Conservation (phyloP, 2,888 invertebrate species). For the Trichopria drosophilae region DNA sequence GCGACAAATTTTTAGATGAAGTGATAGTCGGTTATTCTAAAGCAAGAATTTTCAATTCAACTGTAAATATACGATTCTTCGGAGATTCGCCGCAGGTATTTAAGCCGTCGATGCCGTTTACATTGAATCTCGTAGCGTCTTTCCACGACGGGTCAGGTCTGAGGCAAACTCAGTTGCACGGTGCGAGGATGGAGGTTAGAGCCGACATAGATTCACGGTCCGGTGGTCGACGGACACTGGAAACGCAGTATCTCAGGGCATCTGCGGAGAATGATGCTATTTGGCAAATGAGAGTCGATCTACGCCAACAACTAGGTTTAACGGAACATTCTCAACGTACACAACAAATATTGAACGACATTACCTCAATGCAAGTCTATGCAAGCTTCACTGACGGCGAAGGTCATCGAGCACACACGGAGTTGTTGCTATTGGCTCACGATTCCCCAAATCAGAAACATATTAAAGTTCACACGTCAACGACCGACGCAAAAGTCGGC, state of each 20-base stretch:
- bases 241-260: constrained; percentile 65
- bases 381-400: constrained; percentile 72
- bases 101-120: constrained; percentile 92
- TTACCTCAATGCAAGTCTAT: constrained; percentile 69
- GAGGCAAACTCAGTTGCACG: constrained; percentile 65
- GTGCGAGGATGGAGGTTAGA: constrained; percentile 70
- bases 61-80: constrained; percentile 78
- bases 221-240: constrained; percentile 70
- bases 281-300: constrained; percentile 79
- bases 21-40: constrained; percentile 84
- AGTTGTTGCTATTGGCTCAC: constrained; percentile 75
- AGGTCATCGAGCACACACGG: constrained; percentile 69
- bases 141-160: constrained; percentile 89
- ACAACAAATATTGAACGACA: constrained; percentile 68
- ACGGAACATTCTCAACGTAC: constrained; percentile 63
- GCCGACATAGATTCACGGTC: constrained; percentile 66
- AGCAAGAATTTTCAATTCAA: constrained; percentile 85
- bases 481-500: constrained; percentile 80
- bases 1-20: constrained; percentile 84
- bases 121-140: constrained; percentile 77
- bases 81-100: constrained; percentile 92
- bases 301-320: constrained; percentile 68
- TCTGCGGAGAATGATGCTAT: constrained; percentile 72
- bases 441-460: constrained; percentile 82
- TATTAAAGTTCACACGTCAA: constrained; percentile 84